Base-by-base conservation (phyloP, 2,888 invertebrate species). In the Scelioninae gen. 2 region DNA sequence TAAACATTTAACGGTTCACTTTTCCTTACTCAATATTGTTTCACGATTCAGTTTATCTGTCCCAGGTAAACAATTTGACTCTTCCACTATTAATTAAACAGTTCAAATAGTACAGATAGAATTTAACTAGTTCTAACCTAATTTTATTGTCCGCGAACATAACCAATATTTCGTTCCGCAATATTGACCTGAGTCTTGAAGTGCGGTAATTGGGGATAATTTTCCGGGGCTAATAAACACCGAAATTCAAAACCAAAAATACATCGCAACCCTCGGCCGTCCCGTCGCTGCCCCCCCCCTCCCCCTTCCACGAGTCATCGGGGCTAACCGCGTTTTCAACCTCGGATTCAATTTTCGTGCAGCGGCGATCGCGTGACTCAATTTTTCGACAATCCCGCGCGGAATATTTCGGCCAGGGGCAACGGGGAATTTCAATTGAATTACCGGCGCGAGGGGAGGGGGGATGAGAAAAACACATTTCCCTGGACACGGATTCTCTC, bases 321-420 rank as follows among this genome's bases (percentile, higher is more conserved):
- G 77, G 50, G 46, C 37, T 48, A 46, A 55, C 79, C 78, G 41
- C 79, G 81, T 85, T 85, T 80, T 76, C 81, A 79, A 78, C 77
- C 78, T 2, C 75, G 82, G 83, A 84, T 85, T 83, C 79, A 80
- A 85, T 85, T 85, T 84, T 84, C 82, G 80, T 83, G 77, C 78
- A 79, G 76, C 73, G 68, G 63, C 81, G 78, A 83, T 82, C 83
- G 81, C 79, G 80, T 81, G 82, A 83, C 83, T 83, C 83, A 83
- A 84, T 84, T 84, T 85, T 85, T 85, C 79, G 80, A 81, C 84
- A 83, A 84, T 83, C 82, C 82, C 18, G 33, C 35, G 16, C 33
- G 39, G 35, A 64, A 57, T 61, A 61, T 60, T 57, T 72, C 76
- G 73, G 67, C 69, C 28, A 69, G 77, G 60, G 77, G 77, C 28